Conservation (phyloP, 2,888 invertebrate species). For the Scaptomyza parva region DNA sequence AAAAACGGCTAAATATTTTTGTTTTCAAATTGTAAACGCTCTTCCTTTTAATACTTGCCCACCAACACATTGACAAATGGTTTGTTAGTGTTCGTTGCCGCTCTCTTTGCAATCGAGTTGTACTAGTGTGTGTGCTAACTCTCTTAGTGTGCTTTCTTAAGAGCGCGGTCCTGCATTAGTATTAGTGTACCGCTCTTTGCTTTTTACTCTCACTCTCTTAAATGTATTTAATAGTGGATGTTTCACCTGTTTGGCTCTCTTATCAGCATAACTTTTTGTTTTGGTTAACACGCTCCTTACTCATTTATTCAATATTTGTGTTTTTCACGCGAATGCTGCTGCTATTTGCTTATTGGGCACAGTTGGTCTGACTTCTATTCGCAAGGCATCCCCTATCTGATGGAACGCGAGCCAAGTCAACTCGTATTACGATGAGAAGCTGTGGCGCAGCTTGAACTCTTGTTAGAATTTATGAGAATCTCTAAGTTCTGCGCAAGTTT, state of each 20-base stretch:
- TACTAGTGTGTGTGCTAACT: conserved; percentile 53
- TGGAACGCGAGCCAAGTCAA: conserved; percentile 35
- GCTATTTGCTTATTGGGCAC: conserved; percentile 74
- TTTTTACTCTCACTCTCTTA: conserved; percentile 14
- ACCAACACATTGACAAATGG: conserved; percentile 50
- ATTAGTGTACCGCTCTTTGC: conserved; percentile 58
- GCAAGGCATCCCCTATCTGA: conserved; percentile 5
- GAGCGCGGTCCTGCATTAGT: conserved; percentile 50
- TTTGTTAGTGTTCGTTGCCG: conserved; percentile 30
- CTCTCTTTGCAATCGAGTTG: conserved; percentile 56
- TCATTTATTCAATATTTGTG: background rate
- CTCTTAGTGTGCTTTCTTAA: conserved; percentile 60
- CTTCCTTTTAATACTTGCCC: conserved; percentile 29
- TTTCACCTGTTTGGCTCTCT: conserved; percentile 49
- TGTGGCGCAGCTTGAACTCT: conserved; percentile 73
- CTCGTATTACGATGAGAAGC: conserved; percentile 34
- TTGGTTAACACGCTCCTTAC: conserved; percentile 42
- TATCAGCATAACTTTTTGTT: conserved; percentile 34
- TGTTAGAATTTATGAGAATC: conserved; percentile 82
- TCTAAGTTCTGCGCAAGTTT: conserved; percentile 78
- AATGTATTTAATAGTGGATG: background rate
- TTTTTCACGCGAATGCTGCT: conserved; percentile 21
- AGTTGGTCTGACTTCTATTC: conserved; percentile 16
- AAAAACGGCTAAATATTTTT: conserved; percentile 2
- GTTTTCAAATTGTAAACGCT: conserved; percentile 13